Percentiles rank a stretch among this genome's conserved stretches.
phyloP scores from a whole-genome alignment of 1,140 invertebrate species.

The Pemphigus obesinymphae region DNA sequence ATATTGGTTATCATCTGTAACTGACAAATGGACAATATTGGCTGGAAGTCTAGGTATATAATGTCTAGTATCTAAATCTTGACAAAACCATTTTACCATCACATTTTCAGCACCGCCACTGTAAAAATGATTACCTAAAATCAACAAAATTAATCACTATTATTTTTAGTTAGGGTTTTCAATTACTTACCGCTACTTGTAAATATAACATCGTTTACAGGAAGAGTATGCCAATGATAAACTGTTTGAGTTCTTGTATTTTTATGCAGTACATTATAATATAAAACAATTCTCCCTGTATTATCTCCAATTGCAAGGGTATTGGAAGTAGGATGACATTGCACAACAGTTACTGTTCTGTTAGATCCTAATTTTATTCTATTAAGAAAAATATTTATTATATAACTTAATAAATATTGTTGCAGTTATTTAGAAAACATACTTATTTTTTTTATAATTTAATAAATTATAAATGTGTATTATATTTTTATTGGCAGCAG shows the following conservation, averaged over 20 bases:
- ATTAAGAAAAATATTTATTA: conserved; percentile 41
- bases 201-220: conserved; percentile 66
- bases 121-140: conserved; percentile 61
- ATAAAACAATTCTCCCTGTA: conserved; percentile 63
- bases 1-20: conserved; percentile 61
- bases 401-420: conserved; percentile 41
- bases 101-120: conserved; percentile 75
- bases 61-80: conserved; percentile 55
- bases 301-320: conserved; percentile 66
- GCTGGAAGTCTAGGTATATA: conserved; percentile 71
- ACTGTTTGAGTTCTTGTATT: conserved; percentile 53
- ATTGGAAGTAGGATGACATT: conserved; percentile 64
- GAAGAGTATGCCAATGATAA: conserved; percentile 76
- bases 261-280: conserved; percentile 47
- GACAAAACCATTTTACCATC: conserved; percentile 71
- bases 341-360: conserved; percentile 61
- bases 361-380: conserved; percentile 51
- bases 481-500: conserved; percentile 46
- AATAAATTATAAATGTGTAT: conserved; percentile 51
- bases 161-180: neutral
- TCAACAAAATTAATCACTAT: conserved; percentile 36
- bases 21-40: conserved; percentile 62
- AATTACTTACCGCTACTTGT: conserved; percentile 59
- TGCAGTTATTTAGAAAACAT: conserved; percentile 26
- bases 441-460: conserved; percentile 45